Evolutionary conservation across 2,113 vertebrate genomes (phyloP).

Genomic region (Strix uralensis): DNA sequence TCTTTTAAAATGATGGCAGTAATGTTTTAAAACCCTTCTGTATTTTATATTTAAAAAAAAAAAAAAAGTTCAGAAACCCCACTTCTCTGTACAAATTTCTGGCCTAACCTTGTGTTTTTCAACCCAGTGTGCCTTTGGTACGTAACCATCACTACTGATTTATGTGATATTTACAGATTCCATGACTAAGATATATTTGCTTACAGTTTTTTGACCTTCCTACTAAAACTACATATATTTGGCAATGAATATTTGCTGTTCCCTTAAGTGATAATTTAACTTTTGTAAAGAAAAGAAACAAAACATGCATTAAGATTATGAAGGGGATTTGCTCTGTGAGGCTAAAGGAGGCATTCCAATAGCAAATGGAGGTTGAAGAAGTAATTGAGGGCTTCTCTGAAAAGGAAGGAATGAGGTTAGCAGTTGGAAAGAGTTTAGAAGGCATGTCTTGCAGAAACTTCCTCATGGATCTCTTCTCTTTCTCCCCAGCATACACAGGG

Average conservation of each 20-base stretch:
- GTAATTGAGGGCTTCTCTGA: neutral
- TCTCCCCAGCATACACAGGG: neutral
- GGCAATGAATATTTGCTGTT: neutral
- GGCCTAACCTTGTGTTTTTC: neutral
- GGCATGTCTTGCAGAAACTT: neutral
- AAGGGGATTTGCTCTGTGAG: neutral
- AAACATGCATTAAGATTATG: neutral
- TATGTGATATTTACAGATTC: neutral
- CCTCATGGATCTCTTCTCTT: neutral
- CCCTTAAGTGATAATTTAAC: neutral
- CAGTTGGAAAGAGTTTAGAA: neutral
- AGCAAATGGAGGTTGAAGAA: neutral
- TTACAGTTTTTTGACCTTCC: neutral
- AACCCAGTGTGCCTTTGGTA: neutral
- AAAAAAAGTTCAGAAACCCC: neutral
- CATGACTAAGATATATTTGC: neutral
- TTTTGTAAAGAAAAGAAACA: neutral
- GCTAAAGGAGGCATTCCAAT: neutral
- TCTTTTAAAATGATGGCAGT: neutral
- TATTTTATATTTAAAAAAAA: neutral
- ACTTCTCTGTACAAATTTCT: neutral
- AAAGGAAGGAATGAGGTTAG: neutral
- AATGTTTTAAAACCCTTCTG: neutral
- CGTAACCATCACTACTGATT: neutral
- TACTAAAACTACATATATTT: neutral